These are phyloP conservation scores for Proisotoma minuta DNA, from an alignment of 2,888 invertebrate genomes.

Conservation along the genomic window DNA sequence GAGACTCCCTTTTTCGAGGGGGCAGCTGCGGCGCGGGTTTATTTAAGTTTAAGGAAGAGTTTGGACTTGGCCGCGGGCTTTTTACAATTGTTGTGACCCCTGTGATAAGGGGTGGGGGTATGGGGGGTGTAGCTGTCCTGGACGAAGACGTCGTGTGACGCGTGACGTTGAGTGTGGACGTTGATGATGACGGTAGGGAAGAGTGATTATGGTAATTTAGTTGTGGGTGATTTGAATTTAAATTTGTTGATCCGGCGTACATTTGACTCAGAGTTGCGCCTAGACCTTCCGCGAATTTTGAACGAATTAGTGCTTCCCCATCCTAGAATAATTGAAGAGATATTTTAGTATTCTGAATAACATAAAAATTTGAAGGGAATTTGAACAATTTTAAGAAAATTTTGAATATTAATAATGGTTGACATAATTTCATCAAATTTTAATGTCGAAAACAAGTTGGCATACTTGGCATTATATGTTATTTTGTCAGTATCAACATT, in stretches of 20 bases:
- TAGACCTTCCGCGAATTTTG: slow-evolving; percentile 46
- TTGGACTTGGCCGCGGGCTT: slow-evolving; percentile 17
- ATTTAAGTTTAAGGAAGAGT: slow-evolving; percentile 11
- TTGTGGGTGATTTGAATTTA: neutral
- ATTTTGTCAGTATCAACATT: too few relatives aligned
- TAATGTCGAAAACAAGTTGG: too few relatives aligned
- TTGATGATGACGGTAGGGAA: neutral
- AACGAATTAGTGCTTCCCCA: slow-evolving; percentile 24
- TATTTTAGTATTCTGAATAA: too few relatives aligned
- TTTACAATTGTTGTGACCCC: too few relatives aligned
- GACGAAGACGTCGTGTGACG: neutral
- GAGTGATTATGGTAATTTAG: too few relatives aligned
- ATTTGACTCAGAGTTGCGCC: slow-evolving; percentile 47
- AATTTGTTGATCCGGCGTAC: slow-evolving; percentile 28
- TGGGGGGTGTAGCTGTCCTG: neutral
- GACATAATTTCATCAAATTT: neutral
- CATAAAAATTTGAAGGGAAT: too few relatives aligned
- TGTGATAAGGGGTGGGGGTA: neutral
- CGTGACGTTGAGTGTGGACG: neutral
- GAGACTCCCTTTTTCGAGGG: slow-evolving; percentile 61
- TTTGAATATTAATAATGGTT: neutral
- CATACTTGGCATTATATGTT: too few relatives aligned
- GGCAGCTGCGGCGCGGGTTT: neutral
- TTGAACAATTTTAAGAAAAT: neutral
- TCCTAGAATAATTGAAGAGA: slow-evolving; percentile 27